Evolutionary conservation across 2,113 vertebrate genomes (phyloP), one percentile per base, ranked within the genome.

Genomic region (Heloderma charlesbogerti): DNA sequence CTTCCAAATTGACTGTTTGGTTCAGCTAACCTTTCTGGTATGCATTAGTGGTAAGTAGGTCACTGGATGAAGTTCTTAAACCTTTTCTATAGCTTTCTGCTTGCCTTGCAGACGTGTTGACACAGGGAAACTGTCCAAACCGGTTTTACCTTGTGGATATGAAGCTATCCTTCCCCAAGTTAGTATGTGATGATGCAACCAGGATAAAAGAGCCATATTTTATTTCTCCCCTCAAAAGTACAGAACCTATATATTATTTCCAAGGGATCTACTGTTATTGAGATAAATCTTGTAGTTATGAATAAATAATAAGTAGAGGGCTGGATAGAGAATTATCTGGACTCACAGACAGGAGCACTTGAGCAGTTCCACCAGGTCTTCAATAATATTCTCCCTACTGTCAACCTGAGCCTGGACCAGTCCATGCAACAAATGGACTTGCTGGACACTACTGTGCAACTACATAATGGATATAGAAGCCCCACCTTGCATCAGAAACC

Each of bases 141-240:
- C 78, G 95, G 95, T 96, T 96, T 71, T 37, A 29, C 84, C 79
- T 60, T 77, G 1, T 1, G 37, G 83, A 69, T 91, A 60, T 31
- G 69, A 78, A 22, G 78, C 6, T 69, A 89, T 89, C 87, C 88
- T 94, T 90, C 91, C 88, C 75, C 13, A 40, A 18, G 43, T 84
- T 78, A 18, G 87, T 88, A 87, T 90, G 88, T 74, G 3, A 1
- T 69, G 27, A 0, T 5, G 13, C 66, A 74, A 88, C 45, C 51
- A 29, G 3, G 0, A 2, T 16, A 80, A 13, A 8, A 0, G 0
- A 71, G 13, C 6, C 13, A 34, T 7, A 7, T 79, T 40, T 5
- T 43, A 34, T 48, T 66, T 81, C 3, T 25, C 29, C 40, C n/a
- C 40, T 20, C 27, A 43, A n/a, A 31, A n/a, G 40, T 8, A 63